phyloP scores from a whole-genome alignment of 2,113 vertebrate genomes.

The Siphamia tubifer region DNA sequence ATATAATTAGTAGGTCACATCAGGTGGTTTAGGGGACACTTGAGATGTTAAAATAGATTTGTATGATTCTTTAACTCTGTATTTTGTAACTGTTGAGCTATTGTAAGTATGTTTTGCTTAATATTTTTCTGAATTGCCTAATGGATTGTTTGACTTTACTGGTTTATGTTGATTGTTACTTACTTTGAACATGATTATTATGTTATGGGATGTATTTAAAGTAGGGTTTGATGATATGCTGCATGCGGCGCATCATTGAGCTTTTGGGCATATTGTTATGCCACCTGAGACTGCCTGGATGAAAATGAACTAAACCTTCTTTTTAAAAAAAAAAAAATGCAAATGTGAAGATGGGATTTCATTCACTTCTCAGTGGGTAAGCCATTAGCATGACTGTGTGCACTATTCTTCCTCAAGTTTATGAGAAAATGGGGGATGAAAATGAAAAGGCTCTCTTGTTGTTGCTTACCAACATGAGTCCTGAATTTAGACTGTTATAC shows the following conservation, averaged over 20 bases:
- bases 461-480: not conserved
- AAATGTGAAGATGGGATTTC: slow-evolving; percentile 10
- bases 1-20: slow-evolving; percentile 28
- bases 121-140: slow-evolving; percentile 39
- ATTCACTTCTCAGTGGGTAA: slow-evolving; percentile 23
- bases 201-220: not conserved
- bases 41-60: slow-evolving; percentile 25
- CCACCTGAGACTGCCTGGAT: slow-evolving; percentile 10
- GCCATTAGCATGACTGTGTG: slow-evolving; percentile 48
- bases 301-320: not conserved
- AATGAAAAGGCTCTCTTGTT: slow-evolving; percentile 3
- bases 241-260: not conserved
- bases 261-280: slow-evolving; percentile 23
- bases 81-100: slow-evolving; percentile 32
- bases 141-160: slow-evolving; percentile 18
- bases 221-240: not conserved
- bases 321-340: slow-evolving; percentile 8
- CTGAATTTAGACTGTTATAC: slow-evolving; percentile 60
- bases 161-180: slow-evolving; percentile 19
- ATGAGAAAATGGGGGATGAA: slow-evolving; percentile 4
- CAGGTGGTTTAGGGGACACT: slow-evolving; percentile 25
- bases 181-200: not conserved
- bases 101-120: slow-evolving; percentile 21
- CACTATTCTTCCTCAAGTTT: slow-evolving; percentile 45
- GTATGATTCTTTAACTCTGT: slow-evolving; percentile 47